A percentile compares a stretch with the other conserved stretches of the same genome.
phyloP scores from a whole-genome alignment of 2,113 vertebrate genomes.

The Cyanocitta stelleri region DNA sequence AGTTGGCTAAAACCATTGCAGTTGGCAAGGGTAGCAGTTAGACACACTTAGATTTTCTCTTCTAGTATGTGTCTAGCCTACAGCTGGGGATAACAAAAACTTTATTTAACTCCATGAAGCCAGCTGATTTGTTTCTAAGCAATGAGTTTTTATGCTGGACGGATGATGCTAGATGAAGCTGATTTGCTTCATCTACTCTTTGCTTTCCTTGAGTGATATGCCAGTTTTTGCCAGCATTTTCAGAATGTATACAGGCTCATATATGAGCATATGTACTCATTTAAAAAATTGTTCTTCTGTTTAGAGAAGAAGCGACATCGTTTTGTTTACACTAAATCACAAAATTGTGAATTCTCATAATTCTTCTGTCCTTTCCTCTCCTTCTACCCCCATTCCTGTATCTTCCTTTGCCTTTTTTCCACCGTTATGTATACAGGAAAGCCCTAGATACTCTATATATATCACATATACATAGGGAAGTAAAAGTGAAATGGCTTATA shows the following conservation, averaged over 20 bases:
- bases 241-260: not conserved
- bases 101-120: not conserved
- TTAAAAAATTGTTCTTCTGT: not conserved
- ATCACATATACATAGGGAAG: not conserved
- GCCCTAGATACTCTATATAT: not conserved
- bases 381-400: not conserved
- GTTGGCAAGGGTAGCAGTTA: not conserved
- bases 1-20: not conserved
- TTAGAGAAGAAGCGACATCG: not conserved
- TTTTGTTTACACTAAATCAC: not conserved
- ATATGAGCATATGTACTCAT: not conserved
- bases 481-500: not conserved
- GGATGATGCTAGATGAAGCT: not conserved
- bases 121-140: not conserved
- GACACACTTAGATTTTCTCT: not conserved
- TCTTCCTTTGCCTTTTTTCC: fast-evolving
- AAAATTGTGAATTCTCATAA: not conserved
- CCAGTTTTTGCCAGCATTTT: not conserved
- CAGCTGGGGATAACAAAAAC: not conserved
- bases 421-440: not conserved
- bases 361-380: not conserved
- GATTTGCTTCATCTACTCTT: not conserved
- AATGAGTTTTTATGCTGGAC: not conserved
- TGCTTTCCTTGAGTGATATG: not conserved
- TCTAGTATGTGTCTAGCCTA: not conserved